Base-by-base conservation (phyloP, 1,140 invertebrate species). In the Drosophila nikananu region DNA sequence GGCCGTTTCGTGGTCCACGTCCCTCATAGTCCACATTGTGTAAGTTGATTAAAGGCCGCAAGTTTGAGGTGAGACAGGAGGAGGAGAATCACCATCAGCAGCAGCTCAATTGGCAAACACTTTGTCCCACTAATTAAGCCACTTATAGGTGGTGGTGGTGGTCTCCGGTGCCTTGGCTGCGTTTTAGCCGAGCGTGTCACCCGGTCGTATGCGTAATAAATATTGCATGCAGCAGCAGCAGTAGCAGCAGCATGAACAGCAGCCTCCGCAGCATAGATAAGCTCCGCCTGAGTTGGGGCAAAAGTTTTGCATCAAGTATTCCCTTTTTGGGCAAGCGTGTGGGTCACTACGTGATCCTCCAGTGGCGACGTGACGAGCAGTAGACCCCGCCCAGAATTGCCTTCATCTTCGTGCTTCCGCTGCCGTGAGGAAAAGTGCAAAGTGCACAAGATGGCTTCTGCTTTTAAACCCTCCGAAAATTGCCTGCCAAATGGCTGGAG, bases 121-220 rank as follows among this genome's bases (percentile, higher is more conserved):
- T 87, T 86, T 84, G 84, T 81, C 55, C 59, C 77, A 64, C 84
- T 84, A 87, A 87, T 87, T 89, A 89, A 81, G 74, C 77, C 66
- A 75, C 68, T 81, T 84, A 83, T 70, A 59, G 66, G 77, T 65
- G 59, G 54, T 17, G 48, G 15, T 23, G 44, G 67, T 30, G 27
- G 27, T 8, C n/a, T n/a, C n/a, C n/a, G 51, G 71, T 46, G 67
- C 23, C 70, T 23, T 73, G 71, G 71, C 30, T 30, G 27, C 68
- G 48, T 44, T 72, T 63, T 42, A 51, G 68, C 41, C 39, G 35
- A 46, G 48, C 55, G 61, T 55, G 59, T 52, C 58, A 57, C 52
- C 66, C 61, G 57, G 71, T 58, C 83, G 83, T 70, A 80, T 83
- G 60, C 77, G 76, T 76, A 62, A 86, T 83, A 83, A 87, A 86